phyloP scores from a whole-genome alignment of 2,888 invertebrate species.

The Tetramorium bicarinatum region DNA sequence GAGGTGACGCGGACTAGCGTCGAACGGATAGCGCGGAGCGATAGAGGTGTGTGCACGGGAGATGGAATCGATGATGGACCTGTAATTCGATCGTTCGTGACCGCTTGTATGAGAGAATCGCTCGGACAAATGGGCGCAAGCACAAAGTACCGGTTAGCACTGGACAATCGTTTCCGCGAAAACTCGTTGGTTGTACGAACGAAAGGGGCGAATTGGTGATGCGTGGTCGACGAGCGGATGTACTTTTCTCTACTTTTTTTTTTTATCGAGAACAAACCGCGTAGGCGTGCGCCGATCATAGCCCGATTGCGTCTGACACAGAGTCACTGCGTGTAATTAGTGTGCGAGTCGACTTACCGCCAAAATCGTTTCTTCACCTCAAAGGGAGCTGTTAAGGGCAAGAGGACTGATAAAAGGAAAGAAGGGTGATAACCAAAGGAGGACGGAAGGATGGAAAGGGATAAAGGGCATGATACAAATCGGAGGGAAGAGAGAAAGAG shows the following conservation, averaged over 20 bases:
- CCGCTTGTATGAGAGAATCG: constrained; percentile 43
- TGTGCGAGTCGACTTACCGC: constrained; percentile 63
- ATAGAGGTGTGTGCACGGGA: constrained; percentile 41
- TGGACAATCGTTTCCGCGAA: constrained; percentile 52
- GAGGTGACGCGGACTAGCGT: constrained; percentile 59
- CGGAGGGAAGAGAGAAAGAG: constrained; percentile 55
- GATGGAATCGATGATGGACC: constrained; percentile 55
- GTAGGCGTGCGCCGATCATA: constrained; percentile 15
- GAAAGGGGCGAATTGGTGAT: constrained; percentile 20
- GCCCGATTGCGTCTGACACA: constrained; percentile 36
- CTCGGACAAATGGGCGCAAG: constrained; percentile 36
- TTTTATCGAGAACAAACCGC: constrained; percentile 4
- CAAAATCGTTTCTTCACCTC: constrained; percentile 64
- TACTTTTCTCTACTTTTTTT: not conserved
- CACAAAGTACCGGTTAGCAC: constrained; percentile 52
- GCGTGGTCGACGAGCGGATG: constrained; percentile 7
- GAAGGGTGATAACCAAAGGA: constrained; percentile 29
- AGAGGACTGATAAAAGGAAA: constrained; percentile 61
- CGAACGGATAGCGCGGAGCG: constrained; percentile 57
- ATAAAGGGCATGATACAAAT: constrained; percentile 60
- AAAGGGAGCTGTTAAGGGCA: constrained; percentile 41
- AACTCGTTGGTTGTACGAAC: constrained; percentile 39
- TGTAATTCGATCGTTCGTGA: constrained; percentile 59
- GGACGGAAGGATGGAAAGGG: constrained; percentile 62
- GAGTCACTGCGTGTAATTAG: constrained; percentile 41